Conservation (phyloP, 2,888 invertebrate species). For the Amphipyra tragopoginis region DNA sequence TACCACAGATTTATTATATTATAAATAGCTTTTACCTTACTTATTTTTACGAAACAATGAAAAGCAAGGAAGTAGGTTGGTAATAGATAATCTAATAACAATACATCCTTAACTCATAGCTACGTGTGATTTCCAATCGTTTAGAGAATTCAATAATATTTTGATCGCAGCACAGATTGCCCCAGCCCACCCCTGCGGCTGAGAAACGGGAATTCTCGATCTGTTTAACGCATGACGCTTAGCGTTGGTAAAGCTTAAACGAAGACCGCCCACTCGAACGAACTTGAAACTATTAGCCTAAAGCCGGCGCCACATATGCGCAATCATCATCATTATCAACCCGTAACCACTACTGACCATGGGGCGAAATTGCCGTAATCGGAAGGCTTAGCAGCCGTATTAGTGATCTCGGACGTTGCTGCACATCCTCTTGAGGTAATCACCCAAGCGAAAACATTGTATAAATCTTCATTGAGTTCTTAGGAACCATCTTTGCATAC, state of each 20-base stretch:
- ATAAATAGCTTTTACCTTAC: no score
- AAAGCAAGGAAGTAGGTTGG: neutral
- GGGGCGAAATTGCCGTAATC: no score
- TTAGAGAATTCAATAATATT: constrained; percentile 70
- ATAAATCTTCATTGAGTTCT: no score
- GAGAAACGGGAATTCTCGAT: constrained; percentile 56
- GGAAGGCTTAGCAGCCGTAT: no score
- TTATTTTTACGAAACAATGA: no score
- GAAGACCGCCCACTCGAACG: constrained; percentile 44
- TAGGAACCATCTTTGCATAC: no score
- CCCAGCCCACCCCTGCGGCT: constrained; percentile 58
- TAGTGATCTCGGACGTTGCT: no score
- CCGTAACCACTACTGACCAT: neutral
- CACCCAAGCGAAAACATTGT: no score
- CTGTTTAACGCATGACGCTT: constrained; percentile 40
- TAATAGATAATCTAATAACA: constrained; percentile 14
- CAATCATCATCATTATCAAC: no score
- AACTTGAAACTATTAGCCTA: constrained; percentile 49
- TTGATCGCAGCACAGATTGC: constrained; percentile 70
- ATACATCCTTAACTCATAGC: constrained; percentile 65
- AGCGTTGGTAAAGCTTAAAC: constrained; percentile 40
- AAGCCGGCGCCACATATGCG: constrained; percentile 4
- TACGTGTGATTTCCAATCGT: constrained; percentile 48
- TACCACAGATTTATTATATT: neutral
- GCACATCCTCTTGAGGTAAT: no score